These are phyloP conservation scores for Batillaria attramentaria DNA, from an alignment of 1,140 invertebrate genomes.

Conservation along the genomic window DNA sequence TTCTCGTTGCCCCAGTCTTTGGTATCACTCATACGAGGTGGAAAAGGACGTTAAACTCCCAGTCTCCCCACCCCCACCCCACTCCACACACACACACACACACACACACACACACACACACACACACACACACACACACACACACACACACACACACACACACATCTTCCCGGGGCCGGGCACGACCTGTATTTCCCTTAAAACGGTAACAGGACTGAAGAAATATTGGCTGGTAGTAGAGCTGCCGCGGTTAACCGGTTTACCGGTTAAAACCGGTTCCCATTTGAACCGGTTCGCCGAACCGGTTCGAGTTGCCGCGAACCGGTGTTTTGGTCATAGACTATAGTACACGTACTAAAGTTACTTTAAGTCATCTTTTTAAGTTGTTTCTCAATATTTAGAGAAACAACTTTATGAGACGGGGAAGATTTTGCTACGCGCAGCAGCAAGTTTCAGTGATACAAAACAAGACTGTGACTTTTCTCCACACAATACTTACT, in stretches of 20 bases:
- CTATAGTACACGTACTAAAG: neutral
- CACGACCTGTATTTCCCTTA: neutral
- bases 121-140: neutral
- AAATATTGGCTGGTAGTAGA: neutral
- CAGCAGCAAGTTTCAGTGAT: neutral
- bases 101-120: slow-evolving; percentile 2
- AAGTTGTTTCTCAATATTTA: too few species aligned
- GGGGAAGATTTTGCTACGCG: neutral
- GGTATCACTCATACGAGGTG: too few species aligned
- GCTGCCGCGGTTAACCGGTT: neutral
- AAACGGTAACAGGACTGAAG: neutral
- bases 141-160: slow-evolving; percentile 2
- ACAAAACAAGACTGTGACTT: neutral
- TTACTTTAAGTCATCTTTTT: too few species aligned
- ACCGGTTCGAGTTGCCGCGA: neutral
- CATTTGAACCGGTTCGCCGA: neutral
- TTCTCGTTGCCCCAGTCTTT: too few species aligned
- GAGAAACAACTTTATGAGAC: neutral
- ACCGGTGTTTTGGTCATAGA: neutral
- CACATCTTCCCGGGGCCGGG: neutral
- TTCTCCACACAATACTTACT: neutral
- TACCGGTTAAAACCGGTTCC: neutral
- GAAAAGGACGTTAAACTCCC: too few species aligned
- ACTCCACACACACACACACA: neutral
- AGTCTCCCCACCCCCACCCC: neutral